Evolutionary conservation across 2,797 vertebrate species (phyloP).

Genomic region (Podargus strigoides): DNA sequence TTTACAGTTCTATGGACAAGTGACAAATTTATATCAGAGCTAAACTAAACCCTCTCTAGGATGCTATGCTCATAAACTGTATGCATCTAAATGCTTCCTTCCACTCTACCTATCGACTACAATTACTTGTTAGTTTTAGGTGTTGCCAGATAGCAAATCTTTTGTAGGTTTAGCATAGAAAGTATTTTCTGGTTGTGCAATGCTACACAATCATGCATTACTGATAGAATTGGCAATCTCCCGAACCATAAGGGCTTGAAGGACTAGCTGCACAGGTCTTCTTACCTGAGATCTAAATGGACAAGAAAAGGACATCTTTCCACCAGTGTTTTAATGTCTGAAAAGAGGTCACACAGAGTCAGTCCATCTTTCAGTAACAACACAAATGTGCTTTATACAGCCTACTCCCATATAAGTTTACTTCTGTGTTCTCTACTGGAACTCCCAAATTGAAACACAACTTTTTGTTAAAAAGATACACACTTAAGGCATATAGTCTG

Average conservation of each 20-base stretch:
- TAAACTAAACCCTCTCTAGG: neutral
- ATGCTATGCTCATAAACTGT: neutral
- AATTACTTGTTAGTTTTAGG: neutral
- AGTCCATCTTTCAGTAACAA: neutral
- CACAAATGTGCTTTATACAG: rapidly evolving
- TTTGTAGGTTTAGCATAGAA: neutral
- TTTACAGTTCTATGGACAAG: neutral
- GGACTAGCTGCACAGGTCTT: neutral
- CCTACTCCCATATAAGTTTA: neutral
- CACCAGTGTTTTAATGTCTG: slow-evolving; percentile 85
- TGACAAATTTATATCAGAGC: neutral
- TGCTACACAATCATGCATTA: neutral
- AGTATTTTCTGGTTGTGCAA: neutral
- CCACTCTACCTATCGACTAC: neutral
- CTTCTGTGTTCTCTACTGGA: neutral
- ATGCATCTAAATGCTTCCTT: neutral
- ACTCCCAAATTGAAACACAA: neutral
- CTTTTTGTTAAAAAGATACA: neutral
- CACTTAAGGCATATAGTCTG: neutral
- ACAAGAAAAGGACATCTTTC: slow-evolving; percentile 81
- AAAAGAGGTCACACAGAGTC: neutral
- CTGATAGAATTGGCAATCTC: neutral
- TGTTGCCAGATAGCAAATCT: neutral
- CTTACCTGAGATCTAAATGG: slow-evolving; percentile 90
- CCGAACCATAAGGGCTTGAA: neutral